Evolutionary conservation across 2,888 invertebrate species (phyloP).

Genomic region (Sminthurides aquaticus): DNA sequence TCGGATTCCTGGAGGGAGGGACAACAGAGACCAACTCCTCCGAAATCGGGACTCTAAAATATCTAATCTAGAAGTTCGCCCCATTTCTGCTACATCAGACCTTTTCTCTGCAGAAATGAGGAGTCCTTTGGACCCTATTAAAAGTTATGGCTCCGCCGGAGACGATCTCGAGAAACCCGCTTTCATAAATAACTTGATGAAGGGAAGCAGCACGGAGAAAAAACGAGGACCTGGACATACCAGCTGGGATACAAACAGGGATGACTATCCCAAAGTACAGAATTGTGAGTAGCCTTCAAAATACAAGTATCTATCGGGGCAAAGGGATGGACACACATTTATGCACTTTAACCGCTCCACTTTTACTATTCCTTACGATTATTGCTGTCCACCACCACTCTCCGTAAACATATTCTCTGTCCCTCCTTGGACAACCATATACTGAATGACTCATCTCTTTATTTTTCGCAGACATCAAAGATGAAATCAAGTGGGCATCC

Average conservation of each 20-base stretch:
- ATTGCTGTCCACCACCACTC: too few species aligned
- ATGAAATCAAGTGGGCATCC: conserved; percentile 42
- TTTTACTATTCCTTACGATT: background rate
- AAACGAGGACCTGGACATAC: conserved; percentile 24
- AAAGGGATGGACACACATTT: too few species aligned
- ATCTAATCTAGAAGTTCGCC: conserved; percentile 42
- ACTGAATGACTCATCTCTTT: conserved; percentile 9
- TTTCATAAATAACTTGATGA: conserved; percentile 43
- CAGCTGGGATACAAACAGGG: conserved; percentile 40
- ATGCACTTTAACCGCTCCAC: background rate
- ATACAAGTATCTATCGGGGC: too few species aligned
- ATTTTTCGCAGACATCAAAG: conserved; percentile 39
- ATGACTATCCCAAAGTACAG: conserved; percentile 42
- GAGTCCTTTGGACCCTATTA: conserved; percentile 37
- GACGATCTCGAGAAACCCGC: conserved; percentile 38
- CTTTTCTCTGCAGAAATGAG: conserved; percentile 35
- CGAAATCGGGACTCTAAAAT: conserved; percentile 43
- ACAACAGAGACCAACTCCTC: conserved; percentile 39
- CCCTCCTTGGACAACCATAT: background rate
- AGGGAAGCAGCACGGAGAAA: conserved; percentile 30
- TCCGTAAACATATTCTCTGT: too few species aligned
- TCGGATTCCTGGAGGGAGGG: conserved; percentile 34
- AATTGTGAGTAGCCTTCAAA: conserved; percentile 42
- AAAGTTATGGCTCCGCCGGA: conserved; percentile 38
- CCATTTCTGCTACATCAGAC: conserved; percentile 42